Evolutionary conservation across 2,113 vertebrate species (phyloP).

Genomic region (Nannospalax galili): DNA sequence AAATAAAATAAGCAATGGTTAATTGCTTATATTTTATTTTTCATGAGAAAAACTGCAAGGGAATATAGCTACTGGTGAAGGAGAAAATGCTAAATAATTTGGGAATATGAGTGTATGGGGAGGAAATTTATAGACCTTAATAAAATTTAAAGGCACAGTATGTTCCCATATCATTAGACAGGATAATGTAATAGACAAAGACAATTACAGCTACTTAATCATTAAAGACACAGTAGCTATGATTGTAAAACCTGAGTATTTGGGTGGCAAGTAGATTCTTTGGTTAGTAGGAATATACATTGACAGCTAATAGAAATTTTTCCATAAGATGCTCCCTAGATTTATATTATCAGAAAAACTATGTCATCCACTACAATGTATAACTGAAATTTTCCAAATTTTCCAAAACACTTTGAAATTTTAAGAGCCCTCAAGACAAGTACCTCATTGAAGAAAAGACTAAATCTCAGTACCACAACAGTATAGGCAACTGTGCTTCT

Average conservation of each 20-base stretch:
- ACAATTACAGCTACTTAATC: background rate
- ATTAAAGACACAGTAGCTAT: background rate
- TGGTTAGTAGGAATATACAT: background rate
- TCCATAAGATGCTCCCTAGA: background rate
- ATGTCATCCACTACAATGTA: background rate
- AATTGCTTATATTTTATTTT: background rate
- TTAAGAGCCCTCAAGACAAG: background rate
- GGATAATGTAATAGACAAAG: background rate
- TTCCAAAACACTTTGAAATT: background rate
- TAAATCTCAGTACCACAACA: background rate
- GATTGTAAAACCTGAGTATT: background rate
- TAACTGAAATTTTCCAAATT: too few relatives aligned
- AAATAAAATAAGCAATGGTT: background rate
- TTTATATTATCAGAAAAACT: background rate
- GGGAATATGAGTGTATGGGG: background rate
- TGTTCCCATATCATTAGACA: background rate
- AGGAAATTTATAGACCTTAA: background rate
- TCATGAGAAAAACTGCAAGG: too few relatives aligned
- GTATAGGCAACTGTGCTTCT: background rate
- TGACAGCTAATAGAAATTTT: background rate
- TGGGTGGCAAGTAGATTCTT: background rate
- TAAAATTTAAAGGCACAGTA: background rate
- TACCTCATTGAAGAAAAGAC: background rate
- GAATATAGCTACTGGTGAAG: too few relatives aligned
- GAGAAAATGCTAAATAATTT: too few relatives aligned